phyloP scores from a whole-genome alignment of 2,888 invertebrate genomes.

The Taphrorychus bicolor region DNA sequence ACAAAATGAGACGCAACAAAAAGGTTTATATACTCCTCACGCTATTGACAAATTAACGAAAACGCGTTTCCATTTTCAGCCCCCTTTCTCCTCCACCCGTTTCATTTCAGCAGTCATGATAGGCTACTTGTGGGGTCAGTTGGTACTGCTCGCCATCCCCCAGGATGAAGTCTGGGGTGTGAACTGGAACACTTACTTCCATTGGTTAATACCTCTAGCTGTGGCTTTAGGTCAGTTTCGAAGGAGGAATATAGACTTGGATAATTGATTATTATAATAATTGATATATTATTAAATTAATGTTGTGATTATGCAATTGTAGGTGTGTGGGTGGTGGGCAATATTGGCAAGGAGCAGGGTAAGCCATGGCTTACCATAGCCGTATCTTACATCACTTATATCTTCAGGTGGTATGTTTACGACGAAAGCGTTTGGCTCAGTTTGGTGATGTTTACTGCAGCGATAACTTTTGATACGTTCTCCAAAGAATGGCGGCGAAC shows the following conservation, averaged over 20 bases:
- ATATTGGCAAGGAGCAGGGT: constrained; percentile 85
- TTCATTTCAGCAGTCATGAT: constrained; percentile 80
- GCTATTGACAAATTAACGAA: background rate
- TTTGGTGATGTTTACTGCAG: constrained; percentile 70
- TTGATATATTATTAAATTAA: background rate
- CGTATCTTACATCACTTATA: constrained; percentile 72
- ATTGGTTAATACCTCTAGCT: constrained; percentile 74
- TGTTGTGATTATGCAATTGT: constrained; percentile 36
- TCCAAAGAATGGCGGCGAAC: constrained; percentile 81
- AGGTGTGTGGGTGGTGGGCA: constrained; percentile 93
- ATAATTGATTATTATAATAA: too few relatives aligned
- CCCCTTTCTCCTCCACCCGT: constrained; percentile 81
- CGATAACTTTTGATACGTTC: constrained; percentile 75
- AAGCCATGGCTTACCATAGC: constrained; percentile 72
- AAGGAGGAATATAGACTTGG: too few relatives aligned
- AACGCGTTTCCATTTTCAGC: constrained; percentile 64
- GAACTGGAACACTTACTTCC: constrained; percentile 71
- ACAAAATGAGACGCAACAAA: constrained; percentile 66
- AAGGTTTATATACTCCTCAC: constrained; percentile 66
- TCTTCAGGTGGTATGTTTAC: constrained; percentile 74
- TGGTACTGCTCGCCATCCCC: constrained; percentile 79
- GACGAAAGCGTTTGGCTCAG: constrained; percentile 78
- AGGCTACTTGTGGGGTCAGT: constrained; percentile 81
- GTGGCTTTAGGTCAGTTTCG: constrained; percentile 72
- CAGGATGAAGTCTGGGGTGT: constrained; percentile 74